Evolutionary conservation across 2,113 vertebrate species (phyloP).

Genomic region (Antennarius striatus): DNA sequence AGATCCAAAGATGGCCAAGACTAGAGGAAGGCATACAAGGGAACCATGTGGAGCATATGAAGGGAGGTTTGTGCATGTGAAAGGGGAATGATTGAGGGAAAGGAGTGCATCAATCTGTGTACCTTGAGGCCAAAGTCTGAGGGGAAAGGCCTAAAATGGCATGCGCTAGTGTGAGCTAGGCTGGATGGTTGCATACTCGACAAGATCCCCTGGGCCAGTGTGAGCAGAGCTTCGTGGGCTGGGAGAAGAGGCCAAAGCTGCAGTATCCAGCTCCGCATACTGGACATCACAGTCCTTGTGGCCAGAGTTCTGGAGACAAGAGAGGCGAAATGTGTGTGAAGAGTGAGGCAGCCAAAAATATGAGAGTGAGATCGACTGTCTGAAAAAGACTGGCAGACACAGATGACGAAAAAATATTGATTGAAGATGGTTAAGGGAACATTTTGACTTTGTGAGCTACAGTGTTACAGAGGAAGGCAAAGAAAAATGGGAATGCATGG

Average conservation of each 20-base stretch:
- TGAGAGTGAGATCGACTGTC: background rate
- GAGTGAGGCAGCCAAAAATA: conserved; percentile 62
- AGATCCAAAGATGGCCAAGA: conserved; percentile 40
- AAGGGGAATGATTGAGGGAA: conserved; percentile 44
- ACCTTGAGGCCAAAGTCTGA: conserved; percentile 89
- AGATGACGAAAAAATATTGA: conserved; percentile 4
- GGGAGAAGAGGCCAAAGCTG: conserved; percentile 87
- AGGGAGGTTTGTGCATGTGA: conserved; percentile 54
- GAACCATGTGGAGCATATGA: conserved; percentile 33
- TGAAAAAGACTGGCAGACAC: conserved; percentile 19
- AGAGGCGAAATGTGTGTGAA: conserved; percentile 81
- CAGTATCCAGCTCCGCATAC: conserved; percentile 93
- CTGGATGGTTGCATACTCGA: conserved; percentile 96
- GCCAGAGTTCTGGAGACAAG: conserved; percentile 88
- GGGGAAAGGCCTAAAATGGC: conserved; percentile 85
- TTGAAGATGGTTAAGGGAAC: conserved; percentile 30
- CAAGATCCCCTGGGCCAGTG: conserved; percentile 88
- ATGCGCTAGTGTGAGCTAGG: conserved; percentile 88
- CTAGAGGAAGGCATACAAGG: conserved; percentile 31
- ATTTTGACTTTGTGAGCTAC: conserved; percentile 34
- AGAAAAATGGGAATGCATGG: conserved; percentile 41
- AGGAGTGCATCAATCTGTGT: conserved; percentile 73
- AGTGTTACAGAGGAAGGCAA: conserved; percentile 12
- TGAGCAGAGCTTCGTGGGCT: conserved; percentile 82
- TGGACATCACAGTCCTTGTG: conserved; percentile 89